Evolutionary conservation across 1,140 invertebrate genomes (phyloP).

Genomic region (Anagrus nilaparvatae): DNA sequence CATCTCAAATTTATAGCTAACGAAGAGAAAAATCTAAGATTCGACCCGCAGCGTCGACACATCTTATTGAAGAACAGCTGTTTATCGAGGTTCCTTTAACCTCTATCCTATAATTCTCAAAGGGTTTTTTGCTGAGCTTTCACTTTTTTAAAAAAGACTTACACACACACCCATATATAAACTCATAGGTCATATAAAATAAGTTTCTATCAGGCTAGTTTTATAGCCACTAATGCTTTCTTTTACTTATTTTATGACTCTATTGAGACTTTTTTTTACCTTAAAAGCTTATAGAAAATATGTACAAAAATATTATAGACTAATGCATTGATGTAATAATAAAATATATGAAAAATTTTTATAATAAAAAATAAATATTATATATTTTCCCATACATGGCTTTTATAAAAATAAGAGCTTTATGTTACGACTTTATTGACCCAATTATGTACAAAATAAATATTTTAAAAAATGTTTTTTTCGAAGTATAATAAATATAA

Average conservation of each 20-base stretch:
- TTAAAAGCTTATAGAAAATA: conserved; percentile 9
- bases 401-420: no score
- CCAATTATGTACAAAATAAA: no score
- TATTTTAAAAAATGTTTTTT: no score
- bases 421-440: no score
- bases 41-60: not conserved
- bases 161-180: not conserved
- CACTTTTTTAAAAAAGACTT: conserved; percentile 17
- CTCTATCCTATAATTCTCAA: not conserved
- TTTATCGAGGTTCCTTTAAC: conserved; percentile 5
- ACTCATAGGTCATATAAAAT: no score
- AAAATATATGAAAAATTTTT: no score
- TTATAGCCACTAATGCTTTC: conserved; percentile 7
- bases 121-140: conserved; percentile 24
- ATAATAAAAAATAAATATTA: no score
- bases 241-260: conserved; percentile 21
- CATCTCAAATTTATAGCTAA: no score
- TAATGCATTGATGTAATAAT: no score
- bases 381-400: no score
- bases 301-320: no score
- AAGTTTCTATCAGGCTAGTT: not conserved
- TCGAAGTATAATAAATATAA: no score
- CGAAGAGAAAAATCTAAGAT: not conserved
- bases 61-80: conserved; percentile 3
- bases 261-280: conserved; percentile 11